Evolutionary conservation across 2,113 vertebrate species (phyloP), one percentile per base, ranked within the genome.

Genomic region (Austrofundulus limnaeus): DNA sequence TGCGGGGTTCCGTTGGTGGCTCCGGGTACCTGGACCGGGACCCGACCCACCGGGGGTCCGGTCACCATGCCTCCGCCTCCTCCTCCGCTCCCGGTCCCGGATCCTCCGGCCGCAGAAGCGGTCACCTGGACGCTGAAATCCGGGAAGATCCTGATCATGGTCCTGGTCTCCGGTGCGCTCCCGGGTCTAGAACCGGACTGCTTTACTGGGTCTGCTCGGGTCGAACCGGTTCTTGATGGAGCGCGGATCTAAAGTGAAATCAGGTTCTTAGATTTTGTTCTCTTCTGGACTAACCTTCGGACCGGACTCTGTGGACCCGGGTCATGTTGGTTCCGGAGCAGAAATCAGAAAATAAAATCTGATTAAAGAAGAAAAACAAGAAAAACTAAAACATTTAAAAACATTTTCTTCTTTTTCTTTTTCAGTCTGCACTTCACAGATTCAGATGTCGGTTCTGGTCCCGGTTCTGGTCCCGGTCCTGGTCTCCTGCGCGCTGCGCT

Each of bases 101-200:
- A 92, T 81, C 92, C 95, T 72, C 93, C 94, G 87, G 93, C 93
- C 67, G 94, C 94, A 71, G 95, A 94, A 70, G 95, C 94, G 89
- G 95, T 96, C 94, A 98, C 96, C 94, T 98, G 96, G 91, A 97
- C 95, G 90, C 95, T 98, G 94, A 98, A 98, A 94, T 97, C 95
- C 93, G 95, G 96, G 93, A 97, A 97, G 92, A 98, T 98, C 91
- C 96, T 94, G 94, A 98, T 98, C 96, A 98, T 98, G 59, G 66
- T 91, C 91, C 8, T 34, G 31, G 89, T 85, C 63, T 68, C 79
- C 57, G 63, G 12, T 69, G 72, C 72, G 72, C 72, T 66, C 47
- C 62, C 20, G 61, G 21, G 53, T 75, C 74, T 65, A 10, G 31
- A 34, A 34, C 31, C 31, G 31, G 31, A 34, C 31, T 34, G 31